Conservation (phyloP, 2,113 vertebrate species). For the Gracilinanus agilis region DNA sequence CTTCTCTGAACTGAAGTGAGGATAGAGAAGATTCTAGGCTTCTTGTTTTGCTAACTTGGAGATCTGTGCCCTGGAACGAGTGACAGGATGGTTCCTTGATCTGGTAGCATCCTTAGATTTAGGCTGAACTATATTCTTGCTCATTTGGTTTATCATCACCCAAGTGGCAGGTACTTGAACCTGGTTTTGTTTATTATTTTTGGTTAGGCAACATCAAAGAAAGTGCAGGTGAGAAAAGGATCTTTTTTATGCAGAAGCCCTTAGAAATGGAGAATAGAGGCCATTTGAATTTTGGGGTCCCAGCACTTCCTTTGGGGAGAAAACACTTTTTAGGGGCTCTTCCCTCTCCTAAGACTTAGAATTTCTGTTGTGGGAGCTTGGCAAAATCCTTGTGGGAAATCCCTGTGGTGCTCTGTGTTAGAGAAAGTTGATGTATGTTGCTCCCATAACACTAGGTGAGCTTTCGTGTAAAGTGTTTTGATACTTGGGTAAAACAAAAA, state of each 20-base stretch:
- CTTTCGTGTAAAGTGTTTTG: conserved; percentile 58
- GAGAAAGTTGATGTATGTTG: conserved; percentile 51
- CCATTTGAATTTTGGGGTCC: background rate
- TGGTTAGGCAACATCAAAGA: background rate
- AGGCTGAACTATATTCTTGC: background rate
- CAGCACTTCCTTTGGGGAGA: background rate
- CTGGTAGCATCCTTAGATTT: conserved; percentile 11
- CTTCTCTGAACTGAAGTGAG: background rate
- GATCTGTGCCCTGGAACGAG: background rate
- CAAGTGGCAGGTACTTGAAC: conserved; percentile 27
- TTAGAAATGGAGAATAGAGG: background rate
- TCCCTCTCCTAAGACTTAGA: conserved; percentile 30
- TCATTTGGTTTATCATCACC: conserved; percentile 3
- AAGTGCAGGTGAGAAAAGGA: background rate
- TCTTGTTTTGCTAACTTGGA: conserved; percentile 6
- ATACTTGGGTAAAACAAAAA: conserved; percentile 59
- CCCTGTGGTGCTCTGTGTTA: conserved; percentile 28
- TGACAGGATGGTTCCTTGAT: background rate
- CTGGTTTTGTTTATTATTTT: conserved; percentile 1
- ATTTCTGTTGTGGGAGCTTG: conserved; percentile 47
- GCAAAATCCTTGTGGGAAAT: background rate
- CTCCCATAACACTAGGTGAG: conserved; percentile 49
- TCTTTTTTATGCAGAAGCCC: background rate
- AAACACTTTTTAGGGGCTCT: conserved; percentile 1
- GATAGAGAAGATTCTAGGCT: background rate